phyloP scores from a whole-genome alignment of 2,888 invertebrate species.

The Rhamnusium bicolor region DNA sequence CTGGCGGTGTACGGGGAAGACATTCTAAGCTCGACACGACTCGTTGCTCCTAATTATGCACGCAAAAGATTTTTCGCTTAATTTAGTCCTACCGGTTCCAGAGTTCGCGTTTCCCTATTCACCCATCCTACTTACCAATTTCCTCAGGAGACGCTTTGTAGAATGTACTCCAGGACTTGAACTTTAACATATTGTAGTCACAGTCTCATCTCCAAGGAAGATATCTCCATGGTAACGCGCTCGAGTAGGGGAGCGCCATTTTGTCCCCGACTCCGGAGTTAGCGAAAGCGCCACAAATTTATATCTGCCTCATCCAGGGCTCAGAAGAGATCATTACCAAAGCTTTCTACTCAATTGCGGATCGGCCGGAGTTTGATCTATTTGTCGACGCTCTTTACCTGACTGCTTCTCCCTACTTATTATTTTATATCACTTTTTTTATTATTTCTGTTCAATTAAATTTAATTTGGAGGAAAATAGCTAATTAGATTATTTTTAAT shows the following conservation, averaged over 20 bases:
- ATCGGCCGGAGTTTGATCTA: conserved; percentile 72
- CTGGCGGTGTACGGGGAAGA: conserved; percentile 52
- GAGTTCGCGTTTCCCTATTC: conserved; percentile 60
- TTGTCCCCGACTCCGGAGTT: conserved; percentile 66
- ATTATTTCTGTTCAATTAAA: background rate
- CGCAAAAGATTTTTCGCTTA: conserved; percentile 71
- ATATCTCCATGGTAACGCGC: conserved; percentile 70
- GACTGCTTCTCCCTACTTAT: conserved; percentile 56
- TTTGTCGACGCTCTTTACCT: conserved; percentile 69
- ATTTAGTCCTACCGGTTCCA: conserved; percentile 69
- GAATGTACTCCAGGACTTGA: conserved; percentile 53
- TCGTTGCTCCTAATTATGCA: conserved; percentile 72
- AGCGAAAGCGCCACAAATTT: conserved; percentile 72
- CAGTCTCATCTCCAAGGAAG: conserved; percentile 65
- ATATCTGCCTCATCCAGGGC: conserved; percentile 73
- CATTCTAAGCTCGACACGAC: conserved; percentile 67
- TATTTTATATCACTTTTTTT: conserved; percentile 55
- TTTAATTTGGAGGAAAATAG: conserved; percentile 7
- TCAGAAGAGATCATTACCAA: conserved; percentile 73
- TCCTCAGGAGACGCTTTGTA: conserved; percentile 60
- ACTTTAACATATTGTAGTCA: conserved; percentile 42
- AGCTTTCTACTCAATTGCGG: conserved; percentile 73
- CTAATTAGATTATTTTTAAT: conserved; percentile 3
- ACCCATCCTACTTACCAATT: conserved; percentile 60
- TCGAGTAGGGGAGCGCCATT: conserved; percentile 67